A percentile compares a stretch with the other conserved stretches of the same genome.
Evolutionary conservation across 2,797 vertebrate genomes (phyloP).

Genomic region (Cynodonichthys magdalenae): DNA sequence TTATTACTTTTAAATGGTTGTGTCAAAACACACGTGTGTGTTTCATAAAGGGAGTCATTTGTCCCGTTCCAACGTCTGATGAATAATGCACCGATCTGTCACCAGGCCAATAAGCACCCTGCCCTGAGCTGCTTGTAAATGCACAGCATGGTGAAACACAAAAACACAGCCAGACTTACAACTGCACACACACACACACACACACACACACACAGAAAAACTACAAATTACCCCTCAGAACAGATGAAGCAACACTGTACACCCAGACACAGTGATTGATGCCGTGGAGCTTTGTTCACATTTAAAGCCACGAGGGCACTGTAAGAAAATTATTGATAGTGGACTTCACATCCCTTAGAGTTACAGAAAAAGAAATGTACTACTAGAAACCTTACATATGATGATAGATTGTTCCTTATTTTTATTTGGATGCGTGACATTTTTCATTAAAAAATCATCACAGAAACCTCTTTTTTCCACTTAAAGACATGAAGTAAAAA

Average conservation of each 20-base stretch:
- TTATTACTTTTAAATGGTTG: slow-evolving; percentile 30
- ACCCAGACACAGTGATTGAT: slow-evolving; percentile 56
- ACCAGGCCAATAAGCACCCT: slow-evolving; percentile 57
- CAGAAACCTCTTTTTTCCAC: slow-evolving; percentile 16
- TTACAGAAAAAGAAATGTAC: slow-evolving; percentile 20
- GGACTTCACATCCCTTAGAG: slow-evolving; percentile 55
- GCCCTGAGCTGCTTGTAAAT: slow-evolving; percentile 51
- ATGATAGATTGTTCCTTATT: slow-evolving; percentile 44
- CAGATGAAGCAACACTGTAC: slow-evolving; percentile 16
- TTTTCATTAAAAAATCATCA: slow-evolving; percentile 46
- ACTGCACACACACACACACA: slow-evolving; percentile 7
- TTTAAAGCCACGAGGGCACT: slow-evolving; percentile 55
- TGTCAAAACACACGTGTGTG: slow-evolving; percentile 22
- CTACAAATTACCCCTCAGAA: slow-evolving; percentile 15
- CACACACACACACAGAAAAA: slow-evolving; percentile 15
- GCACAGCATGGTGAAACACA: slow-evolving; percentile 39
- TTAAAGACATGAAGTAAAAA: slow-evolving; percentile 6
- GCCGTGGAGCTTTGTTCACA: slow-evolving; percentile 48
- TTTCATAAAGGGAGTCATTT: slow-evolving; percentile 47
- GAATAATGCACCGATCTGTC: slow-evolving; percentile 67
- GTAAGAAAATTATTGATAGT: slow-evolving; percentile 68
- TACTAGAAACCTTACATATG: slow-evolving; percentile 36
- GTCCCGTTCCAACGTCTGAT: slow-evolving; percentile 62
- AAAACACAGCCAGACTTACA: slow-evolving; percentile 29
- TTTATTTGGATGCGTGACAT: slow-evolving; percentile 45